These are phyloP conservation scores for Nowickia ferox DNA, from an alignment of 2,888 invertebrate genomes.

Conservation along the genomic window DNA sequence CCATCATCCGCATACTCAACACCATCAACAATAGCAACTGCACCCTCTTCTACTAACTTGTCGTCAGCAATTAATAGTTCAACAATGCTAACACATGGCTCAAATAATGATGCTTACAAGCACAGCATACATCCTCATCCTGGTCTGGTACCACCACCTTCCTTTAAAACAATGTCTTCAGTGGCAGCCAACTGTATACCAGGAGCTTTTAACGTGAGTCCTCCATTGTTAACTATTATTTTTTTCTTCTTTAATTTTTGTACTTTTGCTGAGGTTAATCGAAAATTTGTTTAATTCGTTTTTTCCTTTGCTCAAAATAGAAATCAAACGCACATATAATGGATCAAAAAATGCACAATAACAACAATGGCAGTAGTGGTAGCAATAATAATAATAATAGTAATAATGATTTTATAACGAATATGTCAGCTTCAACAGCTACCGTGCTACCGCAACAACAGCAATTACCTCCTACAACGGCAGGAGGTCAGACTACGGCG, in stretches of 20 bases:
- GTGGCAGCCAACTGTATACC: slow-evolving; percentile 64
- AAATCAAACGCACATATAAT: slow-evolving; percentile 72
- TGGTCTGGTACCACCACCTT: slow-evolving; percentile 68
- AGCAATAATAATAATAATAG: slow-evolving; percentile 29
- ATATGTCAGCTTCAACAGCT: slow-evolving; percentile 56
- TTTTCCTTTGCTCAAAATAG: slow-evolving; percentile 37
- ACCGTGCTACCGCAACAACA: slow-evolving; percentile 40
- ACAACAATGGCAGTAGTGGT: slow-evolving; percentile 16
- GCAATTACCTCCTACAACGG: slow-evolving; percentile 35
- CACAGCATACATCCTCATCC: slow-evolving; percentile 71
- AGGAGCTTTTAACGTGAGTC: slow-evolving; percentile 68
- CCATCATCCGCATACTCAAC: slow-evolving; percentile 50
- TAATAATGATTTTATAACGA: slow-evolving; percentile 66
- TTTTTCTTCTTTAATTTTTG: not conserved
- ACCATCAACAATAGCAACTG: slow-evolving; percentile 50
- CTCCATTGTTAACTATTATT: too few species aligned
- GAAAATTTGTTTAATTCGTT: slow-evolving; percentile 1
- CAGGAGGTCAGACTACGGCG: slow-evolving; percentile 44
- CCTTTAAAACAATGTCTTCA: slow-evolving; percentile 71
- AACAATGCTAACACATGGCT: slow-evolving; percentile 59
- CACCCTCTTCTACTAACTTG: slow-evolving; percentile 19
- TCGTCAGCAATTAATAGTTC: slow-evolving; percentile 48
- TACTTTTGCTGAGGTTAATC: not conserved
- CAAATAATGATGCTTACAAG: slow-evolving; percentile 68
- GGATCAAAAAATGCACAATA: slow-evolving; percentile 72